Conservation (phyloP, 2,113 vertebrate genomes). For the Cathartes aura region DNA sequence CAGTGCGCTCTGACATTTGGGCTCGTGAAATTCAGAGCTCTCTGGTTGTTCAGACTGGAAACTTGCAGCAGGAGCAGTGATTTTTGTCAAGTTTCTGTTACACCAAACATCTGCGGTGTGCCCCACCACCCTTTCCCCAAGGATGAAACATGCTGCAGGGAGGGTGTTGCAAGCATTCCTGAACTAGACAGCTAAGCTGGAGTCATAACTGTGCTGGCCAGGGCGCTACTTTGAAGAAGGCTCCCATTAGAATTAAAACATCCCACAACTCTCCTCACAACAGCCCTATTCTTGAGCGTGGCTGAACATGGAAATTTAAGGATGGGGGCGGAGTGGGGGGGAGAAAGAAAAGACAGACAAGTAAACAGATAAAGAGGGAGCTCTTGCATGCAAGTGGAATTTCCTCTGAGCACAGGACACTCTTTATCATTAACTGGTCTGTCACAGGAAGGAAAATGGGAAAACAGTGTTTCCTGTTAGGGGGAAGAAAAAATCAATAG, state of each 20-base stretch:
- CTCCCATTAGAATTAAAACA: constrained; percentile 69
- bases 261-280: constrained; percentile 51
- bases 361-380: constrained; percentile 66
- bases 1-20: constrained; percentile 37
- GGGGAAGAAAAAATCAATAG: constrained; percentile 37
- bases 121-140: constrained; percentile 80
- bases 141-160: constrained; percentile 70
- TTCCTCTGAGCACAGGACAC: constrained; percentile 76
- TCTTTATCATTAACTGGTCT: constrained; percentile 73
- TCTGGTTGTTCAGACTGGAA: constrained; percentile 62
- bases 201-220: constrained; percentile 67
- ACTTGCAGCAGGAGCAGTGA: constrained; percentile 61
- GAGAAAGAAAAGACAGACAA: background rate
- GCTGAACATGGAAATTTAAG: constrained; percentile 5
- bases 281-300: constrained; percentile 54
- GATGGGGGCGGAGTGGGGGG: background rate
- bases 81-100: constrained; percentile 69
- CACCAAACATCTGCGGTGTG: constrained; percentile 77
- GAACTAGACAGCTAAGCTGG: constrained; percentile 71
- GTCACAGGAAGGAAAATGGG: constrained; percentile 77
- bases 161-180: constrained; percentile 79
- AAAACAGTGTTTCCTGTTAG: constrained; percentile 73
- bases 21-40: constrained; percentile 53
- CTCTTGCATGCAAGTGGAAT: constrained; percentile 63
- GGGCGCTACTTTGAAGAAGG: constrained; percentile 54